A percentile compares a stretch with the other conserved stretches of the same genome.
Evolutionary conservation across 1,140 invertebrate genomes (phyloP).

Genomic region (Hyles euphorbiae): DNA sequence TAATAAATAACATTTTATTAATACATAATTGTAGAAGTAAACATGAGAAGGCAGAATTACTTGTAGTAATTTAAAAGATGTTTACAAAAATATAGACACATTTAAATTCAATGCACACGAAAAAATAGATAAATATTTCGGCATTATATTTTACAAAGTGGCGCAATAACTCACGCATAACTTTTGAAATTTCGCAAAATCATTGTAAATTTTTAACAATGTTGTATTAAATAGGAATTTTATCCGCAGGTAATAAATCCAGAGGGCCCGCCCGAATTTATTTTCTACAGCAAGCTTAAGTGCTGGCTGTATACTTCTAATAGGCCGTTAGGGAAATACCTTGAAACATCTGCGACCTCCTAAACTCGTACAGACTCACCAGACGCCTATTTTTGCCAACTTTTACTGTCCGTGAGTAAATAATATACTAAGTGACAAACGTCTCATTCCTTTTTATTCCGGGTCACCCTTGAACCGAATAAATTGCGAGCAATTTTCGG

Average conservation of each 20-base stretch:
- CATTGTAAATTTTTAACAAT: too few species aligned
- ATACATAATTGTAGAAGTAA: too few species aligned
- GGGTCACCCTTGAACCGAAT: constrained; percentile 61
- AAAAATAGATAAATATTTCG: too few species aligned
- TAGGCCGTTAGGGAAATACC: constrained; percentile 20
- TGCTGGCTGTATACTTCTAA: constrained; percentile 17
- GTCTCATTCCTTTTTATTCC: constrained; percentile 49
- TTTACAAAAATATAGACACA: too few species aligned
- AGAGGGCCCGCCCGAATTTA: constrained; percentile 8
- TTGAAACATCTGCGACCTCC: constrained; percentile 8
- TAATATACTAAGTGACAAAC: constrained; percentile 66
- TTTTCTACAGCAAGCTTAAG: constrained; percentile 8
- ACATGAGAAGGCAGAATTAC: too few species aligned
- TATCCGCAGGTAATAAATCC: constrained; percentile 12
- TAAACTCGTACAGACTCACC: constrained; percentile 7
- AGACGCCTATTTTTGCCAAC: constrained; percentile 29
- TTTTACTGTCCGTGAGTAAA: constrained; percentile 43
- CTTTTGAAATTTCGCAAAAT: too few species aligned
- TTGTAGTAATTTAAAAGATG: too few species aligned
- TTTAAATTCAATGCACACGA: too few species aligned
- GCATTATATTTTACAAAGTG: too few species aligned
- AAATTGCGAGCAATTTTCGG: constrained; percentile 66
- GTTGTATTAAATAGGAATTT: constrained; percentile 3
- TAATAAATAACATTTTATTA: too few species aligned
- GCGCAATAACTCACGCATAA: too few species aligned